phyloP scores from a whole-genome alignment of 30 jellyfish, hydroid and myxozoan genomes.

The Chrysaora quinquecirrha region DNA sequence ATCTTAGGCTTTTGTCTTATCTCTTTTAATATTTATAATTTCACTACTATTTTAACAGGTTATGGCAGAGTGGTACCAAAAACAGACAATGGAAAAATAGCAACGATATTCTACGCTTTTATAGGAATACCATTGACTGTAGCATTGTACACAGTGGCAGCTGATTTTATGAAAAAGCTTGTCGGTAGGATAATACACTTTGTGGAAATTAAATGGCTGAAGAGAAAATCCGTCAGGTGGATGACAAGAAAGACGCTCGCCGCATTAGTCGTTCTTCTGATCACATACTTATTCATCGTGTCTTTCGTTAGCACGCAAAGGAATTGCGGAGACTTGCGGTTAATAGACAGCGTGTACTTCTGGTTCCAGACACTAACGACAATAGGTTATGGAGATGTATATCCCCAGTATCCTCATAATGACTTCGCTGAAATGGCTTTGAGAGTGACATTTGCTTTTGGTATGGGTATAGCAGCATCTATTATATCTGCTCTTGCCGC shows the following conservation, averaged over 20 bases:
- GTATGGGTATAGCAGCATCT: constrained; percentile 64
- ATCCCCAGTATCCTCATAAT: constrained; percentile 31
- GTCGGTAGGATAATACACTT: constrained; percentile 8
- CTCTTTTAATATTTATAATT: no score
- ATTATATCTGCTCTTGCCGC: constrained; percentile 26
- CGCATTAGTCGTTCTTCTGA: neutral
- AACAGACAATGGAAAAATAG: constrained; percentile 41
- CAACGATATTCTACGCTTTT: constrained; percentile 40
- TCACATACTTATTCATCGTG: constrained; percentile 3
- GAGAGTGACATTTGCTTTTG: constrained; percentile 10
- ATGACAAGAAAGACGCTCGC: constrained; percentile 22
- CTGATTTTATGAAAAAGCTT: constrained; percentile 20
- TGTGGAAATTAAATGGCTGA: constrained; percentile 18
- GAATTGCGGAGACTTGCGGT: constrained; percentile 20
- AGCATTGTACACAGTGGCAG: constrained; percentile 39
- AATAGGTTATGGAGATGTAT: constrained; percentile 67
- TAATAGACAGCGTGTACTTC: constrained; percentile 43
- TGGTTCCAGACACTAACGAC: constrained; percentile 76
- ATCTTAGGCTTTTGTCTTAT: no score
- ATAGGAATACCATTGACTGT: constrained; percentile 52
- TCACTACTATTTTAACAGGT: constrained; percentile 3
- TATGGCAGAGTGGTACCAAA: constrained; percentile 49
- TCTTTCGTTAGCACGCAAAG: constrained; percentile 9
- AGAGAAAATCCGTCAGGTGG: neutral
- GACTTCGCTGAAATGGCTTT: constrained; percentile 14